Conservation (phyloP, 2,797 vertebrate species). For the Peromyscus melanophrys region DNA sequence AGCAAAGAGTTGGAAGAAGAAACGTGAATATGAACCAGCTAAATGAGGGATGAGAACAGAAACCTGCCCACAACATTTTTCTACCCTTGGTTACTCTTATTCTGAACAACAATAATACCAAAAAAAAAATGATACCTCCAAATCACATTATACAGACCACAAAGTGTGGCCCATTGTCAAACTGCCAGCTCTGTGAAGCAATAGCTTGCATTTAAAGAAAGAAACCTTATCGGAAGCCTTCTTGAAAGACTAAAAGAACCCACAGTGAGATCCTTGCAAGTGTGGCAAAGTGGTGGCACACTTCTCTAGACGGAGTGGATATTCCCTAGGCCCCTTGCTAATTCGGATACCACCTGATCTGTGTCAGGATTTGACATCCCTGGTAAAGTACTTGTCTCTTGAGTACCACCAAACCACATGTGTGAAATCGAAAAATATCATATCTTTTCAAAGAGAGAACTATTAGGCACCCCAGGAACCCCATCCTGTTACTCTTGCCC, state of each 20-base stretch:
- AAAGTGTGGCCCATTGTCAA: not conserved
- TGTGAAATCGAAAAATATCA: constrained; percentile 25
- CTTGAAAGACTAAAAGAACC: constrained; percentile 20
- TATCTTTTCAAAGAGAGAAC: constrained; percentile 18
- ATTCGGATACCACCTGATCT: not conserved
- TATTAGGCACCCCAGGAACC: not conserved
- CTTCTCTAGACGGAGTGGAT: not conserved
- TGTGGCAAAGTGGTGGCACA: not conserved
- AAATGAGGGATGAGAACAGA: not conserved
- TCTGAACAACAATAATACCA: not conserved
- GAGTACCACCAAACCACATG: not conserved
- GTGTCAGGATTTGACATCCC: not conserved
- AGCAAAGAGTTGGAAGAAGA: not conserved
- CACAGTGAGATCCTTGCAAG: not conserved
- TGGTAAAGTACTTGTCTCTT: not conserved
- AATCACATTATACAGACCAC: not conserved
- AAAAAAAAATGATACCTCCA: not conserved
- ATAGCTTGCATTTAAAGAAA: not conserved
- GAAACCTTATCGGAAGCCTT: not conserved
- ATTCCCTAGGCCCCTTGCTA: not conserved
- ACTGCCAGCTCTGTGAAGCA: not conserved
- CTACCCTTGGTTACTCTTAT: not conserved
- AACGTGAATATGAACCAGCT: not conserved
- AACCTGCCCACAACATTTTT: not conserved
- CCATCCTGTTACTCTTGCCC: not conserved